Evolutionary conservation across 1,140 invertebrate genomes (phyloP).

Genomic region (Caenorhabditis inopinata): DNA sequence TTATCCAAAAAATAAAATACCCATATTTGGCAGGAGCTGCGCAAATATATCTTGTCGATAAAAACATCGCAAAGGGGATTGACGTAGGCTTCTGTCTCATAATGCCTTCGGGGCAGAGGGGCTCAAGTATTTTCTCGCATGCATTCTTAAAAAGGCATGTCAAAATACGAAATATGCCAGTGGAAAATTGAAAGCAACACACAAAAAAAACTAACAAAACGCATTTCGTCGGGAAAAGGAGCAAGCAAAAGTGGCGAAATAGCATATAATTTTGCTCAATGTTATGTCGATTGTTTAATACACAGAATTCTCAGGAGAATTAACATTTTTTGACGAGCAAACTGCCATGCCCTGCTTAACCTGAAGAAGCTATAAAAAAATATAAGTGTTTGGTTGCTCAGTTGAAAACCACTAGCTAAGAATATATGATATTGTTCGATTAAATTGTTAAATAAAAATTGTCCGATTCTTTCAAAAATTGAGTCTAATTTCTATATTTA

Average conservation of each 20-base stretch:
- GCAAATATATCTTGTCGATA: constrained; percentile 14
- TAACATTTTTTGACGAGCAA: constrained; percentile 2
- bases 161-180: constrained; percentile 25
- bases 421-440: no score
- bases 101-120: not conserved
- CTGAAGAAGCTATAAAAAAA: no score
- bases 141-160: constrained; percentile 1
- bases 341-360: not conserved
- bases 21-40: constrained; percentile 5
- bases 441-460: no score
- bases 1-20: not conserved
- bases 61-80: not conserved
- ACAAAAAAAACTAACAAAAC: constrained; percentile 26
- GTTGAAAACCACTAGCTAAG: no score
- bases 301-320: not conserved
- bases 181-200: not conserved
- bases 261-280: not conserved
- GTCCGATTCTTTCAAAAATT: no score
- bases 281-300: not conserved
- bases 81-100: not conserved
- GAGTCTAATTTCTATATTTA: no score
- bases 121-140: not conserved
- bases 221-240: constrained; percentile 3
- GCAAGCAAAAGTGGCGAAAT: constrained; percentile 6
- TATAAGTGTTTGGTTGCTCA: no score